Conservation (phyloP, 2,797 vertebrate genomes). For the Aplochiton taeniatus region DNA sequence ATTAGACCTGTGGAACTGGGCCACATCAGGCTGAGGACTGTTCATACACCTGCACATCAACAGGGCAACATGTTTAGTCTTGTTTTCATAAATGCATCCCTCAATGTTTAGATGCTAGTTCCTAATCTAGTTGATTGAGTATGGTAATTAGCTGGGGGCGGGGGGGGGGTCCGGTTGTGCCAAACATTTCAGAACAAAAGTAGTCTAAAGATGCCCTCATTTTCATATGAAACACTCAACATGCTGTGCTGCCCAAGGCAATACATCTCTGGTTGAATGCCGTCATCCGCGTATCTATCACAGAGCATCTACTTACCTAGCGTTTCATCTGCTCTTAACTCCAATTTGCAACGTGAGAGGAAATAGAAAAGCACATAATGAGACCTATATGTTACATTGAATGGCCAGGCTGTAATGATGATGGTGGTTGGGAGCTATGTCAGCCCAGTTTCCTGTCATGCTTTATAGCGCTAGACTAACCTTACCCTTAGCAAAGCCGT, state of each 20-base stretch:
- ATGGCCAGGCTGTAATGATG: constrained; percentile 39
- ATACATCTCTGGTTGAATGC: constrained; percentile 12
- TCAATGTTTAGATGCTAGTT: no score
- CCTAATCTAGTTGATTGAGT: no score
- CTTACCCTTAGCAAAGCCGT: constrained; percentile 27
- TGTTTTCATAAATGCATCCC: not conserved
- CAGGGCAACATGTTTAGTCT: constrained; percentile 35
- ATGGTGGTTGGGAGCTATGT: constrained; percentile 32
- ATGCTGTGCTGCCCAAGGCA: constrained; percentile 18
- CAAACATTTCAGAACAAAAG: no score
- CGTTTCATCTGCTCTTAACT: constrained; percentile 14
- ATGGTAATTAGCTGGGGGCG: no score
- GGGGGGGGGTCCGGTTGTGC: no score
- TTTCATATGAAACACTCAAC: not conserved
- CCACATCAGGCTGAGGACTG: constrained; percentile 39
- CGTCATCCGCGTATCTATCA: not conserved
- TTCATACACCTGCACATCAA: constrained; percentile 30
- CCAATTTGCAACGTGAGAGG: constrained; percentile 14
- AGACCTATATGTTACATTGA: constrained; percentile 32
- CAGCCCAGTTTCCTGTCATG: constrained; percentile 24
- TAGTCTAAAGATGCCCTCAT: no score
- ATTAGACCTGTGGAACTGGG: constrained; percentile 68
- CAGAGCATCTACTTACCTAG: constrained; percentile 9
- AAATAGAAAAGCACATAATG: constrained; percentile 13
- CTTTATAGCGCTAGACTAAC: constrained; percentile 27